A percentile compares a stretch with the other conserved stretches of the same genome.
phyloP scores from a whole-genome alignment of 2,797 vertebrate genomes.

The Acanthis flammea region DNA sequence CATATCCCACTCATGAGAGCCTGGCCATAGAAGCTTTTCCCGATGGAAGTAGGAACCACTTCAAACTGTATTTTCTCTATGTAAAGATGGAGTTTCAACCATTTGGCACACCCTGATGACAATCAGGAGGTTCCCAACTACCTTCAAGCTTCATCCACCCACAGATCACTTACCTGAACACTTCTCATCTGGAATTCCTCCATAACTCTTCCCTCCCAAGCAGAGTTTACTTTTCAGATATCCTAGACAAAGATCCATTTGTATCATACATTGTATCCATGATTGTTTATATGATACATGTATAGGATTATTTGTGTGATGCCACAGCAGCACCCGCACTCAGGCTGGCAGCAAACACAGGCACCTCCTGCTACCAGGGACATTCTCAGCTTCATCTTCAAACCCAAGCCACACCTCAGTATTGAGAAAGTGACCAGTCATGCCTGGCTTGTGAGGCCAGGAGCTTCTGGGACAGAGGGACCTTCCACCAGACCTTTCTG shows the following conservation, averaged over 20 bases:
- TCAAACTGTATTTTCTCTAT: background rate
- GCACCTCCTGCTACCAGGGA: background rate
- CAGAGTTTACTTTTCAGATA: background rate
- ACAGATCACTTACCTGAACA: background rate
- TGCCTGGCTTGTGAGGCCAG: background rate
- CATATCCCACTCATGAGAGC: background rate
- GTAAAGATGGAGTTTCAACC: background rate
- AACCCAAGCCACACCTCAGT: background rate
- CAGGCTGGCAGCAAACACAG: background rate
- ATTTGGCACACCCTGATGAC: accelerated
- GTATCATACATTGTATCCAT: background rate
- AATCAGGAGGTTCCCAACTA: background rate
- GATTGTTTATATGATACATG: background rate
- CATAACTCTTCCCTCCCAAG: background rate
- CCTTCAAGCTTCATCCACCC: background rate
- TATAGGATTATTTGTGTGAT: background rate
- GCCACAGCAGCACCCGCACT: background rate
- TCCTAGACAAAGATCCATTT: background rate
- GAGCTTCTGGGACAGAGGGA: background rate
- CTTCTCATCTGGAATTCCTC: background rate
- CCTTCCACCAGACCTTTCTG: background rate
- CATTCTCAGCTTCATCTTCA: background rate
- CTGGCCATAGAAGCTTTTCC: background rate
- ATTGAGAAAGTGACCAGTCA: background rate
- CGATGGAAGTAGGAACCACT: background rate